These are phyloP conservation scores for Stichopus chloronotus DNA, from an alignment of 35 echinoderm and acorn worm genomes.

Conservation along the genomic window DNA sequence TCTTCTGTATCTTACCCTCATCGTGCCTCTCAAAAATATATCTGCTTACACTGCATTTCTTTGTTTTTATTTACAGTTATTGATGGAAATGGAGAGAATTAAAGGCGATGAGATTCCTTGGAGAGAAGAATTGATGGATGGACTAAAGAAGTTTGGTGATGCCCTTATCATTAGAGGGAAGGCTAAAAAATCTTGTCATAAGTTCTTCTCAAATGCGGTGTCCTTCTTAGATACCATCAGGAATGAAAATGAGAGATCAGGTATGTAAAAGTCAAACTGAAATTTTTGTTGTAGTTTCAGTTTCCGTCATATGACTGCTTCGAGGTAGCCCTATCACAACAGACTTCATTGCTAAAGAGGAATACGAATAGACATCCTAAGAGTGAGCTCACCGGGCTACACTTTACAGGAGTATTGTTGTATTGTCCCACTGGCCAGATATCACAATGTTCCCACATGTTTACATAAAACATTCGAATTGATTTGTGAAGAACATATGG, in stretches of 20 bases:
- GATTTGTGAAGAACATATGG: background rate
- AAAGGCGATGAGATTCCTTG: background rate
- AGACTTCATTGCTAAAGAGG: too few relatives aligned
- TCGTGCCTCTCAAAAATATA: background rate
- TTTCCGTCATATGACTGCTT: background rate
- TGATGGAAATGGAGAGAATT: background rate
- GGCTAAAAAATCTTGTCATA: background rate
- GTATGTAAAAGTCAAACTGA: background rate
- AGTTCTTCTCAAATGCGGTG: background rate
- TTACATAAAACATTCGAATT: background rate
- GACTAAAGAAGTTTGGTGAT: too few relatives aligned
- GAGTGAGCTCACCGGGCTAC: background rate
- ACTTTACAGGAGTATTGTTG: background rate
- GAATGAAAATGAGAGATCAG: background rate
- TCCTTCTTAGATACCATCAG: background rate
- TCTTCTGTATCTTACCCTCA: background rate
- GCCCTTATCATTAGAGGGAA: background rate
- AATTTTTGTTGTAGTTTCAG: background rate
- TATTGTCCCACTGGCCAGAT: background rate
- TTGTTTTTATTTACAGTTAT: background rate
- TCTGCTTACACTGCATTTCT: background rate
- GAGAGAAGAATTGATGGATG: background rate
- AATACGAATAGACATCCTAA: background rate
- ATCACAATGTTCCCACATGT: background rate
- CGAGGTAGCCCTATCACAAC: too few relatives aligned